Conservation (phyloP, 2,113 vertebrate species). For the Guaruba guarouba region DNA sequence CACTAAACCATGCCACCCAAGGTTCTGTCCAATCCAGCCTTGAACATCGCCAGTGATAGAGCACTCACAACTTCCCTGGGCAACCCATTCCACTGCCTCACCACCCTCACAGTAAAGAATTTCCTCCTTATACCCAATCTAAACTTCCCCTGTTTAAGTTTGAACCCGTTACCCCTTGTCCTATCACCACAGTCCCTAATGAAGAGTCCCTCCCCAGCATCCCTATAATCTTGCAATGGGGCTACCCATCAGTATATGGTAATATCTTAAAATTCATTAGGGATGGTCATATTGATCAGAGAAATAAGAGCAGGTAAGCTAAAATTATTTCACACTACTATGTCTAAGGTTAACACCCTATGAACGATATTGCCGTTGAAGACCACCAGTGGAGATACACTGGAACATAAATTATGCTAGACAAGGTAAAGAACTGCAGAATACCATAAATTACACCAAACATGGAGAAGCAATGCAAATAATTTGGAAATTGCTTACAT, state of each 20-base stretch:
- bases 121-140: too few species aligned
- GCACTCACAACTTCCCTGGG: too few species aligned
- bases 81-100: too few species aligned
- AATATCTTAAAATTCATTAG: neutral
- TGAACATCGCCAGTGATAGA: too few species aligned
- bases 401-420: neutral
- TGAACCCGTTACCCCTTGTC: too few species aligned
- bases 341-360: neutral
- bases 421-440: neutral
- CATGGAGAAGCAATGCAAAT: neutral
- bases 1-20: too few species aligned
- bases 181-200: too few species aligned
- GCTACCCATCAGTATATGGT: neutral
- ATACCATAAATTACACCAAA: neutral
- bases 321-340: neutral
- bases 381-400: neutral
- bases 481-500: neutral
- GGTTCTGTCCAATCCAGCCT: too few species aligned
- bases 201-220: too few species aligned
- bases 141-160: too few species aligned
- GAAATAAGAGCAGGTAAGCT: neutral
- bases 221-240: neutral
- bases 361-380: neutral
- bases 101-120: too few species aligned
- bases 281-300: neutral